Conservation (phyloP, 2,888 invertebrate species). For the Andricus curvator region DNA sequence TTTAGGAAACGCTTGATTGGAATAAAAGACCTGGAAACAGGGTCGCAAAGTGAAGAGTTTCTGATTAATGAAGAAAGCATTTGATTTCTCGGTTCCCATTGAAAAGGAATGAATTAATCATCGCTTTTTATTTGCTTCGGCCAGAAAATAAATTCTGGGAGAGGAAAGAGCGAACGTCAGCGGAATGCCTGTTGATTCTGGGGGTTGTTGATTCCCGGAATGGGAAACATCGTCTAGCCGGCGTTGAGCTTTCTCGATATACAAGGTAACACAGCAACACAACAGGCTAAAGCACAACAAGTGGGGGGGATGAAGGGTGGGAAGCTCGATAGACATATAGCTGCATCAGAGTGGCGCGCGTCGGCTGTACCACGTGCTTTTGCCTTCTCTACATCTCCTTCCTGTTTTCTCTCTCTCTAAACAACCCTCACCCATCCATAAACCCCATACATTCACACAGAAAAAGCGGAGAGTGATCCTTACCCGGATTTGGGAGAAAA, state of each 20-base stretch:
- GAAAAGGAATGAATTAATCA: conserved; percentile 33
- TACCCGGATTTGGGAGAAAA: no score
- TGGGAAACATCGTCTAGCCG: conserved; percentile 77
- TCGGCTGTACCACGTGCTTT: conserved; percentile 74
- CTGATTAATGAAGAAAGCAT: conserved; percentile 25
- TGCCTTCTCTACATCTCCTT: conserved; percentile 55
- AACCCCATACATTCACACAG: background rate
- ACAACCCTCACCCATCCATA: conserved; percentile 62
- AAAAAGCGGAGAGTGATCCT: no score
- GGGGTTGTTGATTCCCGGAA: conserved; percentile 62
- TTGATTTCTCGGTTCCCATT: conserved; percentile 6
- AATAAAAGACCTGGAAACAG: background rate
- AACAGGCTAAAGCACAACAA: conserved; percentile 77
- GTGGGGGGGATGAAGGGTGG: conserved; percentile 73
- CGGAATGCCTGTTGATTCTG: conserved; percentile 74
- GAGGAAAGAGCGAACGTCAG: conserved; percentile 45
- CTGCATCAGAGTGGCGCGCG: conserved; percentile 73
- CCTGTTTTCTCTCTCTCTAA: conserved; percentile 64
- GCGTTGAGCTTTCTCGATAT: conserved; percentile 78
- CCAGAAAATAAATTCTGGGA: conserved; percentile 27
- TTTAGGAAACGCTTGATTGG: background rate
- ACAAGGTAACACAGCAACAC: conserved; percentile 77
- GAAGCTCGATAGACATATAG: conserved; percentile 74
- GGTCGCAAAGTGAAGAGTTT: background rate
- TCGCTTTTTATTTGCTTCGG: conserved; percentile 2